These are phyloP conservation scores for Carcinoscorpius rotundicauda DNA, from an alignment of 1,140 invertebrate genomes.

Conservation along the genomic window DNA sequence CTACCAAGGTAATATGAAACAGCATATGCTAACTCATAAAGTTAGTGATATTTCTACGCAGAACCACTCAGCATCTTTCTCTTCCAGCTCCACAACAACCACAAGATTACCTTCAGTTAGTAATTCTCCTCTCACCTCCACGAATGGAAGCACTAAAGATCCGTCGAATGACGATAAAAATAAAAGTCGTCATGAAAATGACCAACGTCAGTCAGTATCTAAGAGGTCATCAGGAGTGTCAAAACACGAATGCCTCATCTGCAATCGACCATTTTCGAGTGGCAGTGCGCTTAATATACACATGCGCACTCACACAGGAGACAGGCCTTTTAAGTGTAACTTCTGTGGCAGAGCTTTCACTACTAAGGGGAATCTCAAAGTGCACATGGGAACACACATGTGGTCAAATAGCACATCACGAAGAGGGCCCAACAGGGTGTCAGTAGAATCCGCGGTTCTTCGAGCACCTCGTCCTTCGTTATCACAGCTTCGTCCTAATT, in stretches of 20 bases:
- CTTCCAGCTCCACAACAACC: neutral
- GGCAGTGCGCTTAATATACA: slow-evolving; percentile 25
- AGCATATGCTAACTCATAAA: slow-evolving; percentile 42
- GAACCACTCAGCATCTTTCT: slow-evolving; percentile 8
- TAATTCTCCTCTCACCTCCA: no score
- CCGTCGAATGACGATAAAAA: slow-evolving; percentile 7
- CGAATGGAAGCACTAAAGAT: neutral
- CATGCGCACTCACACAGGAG: slow-evolving; percentile 24
- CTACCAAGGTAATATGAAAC: slow-evolving; percentile 60
- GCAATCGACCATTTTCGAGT: slow-evolving; percentile 59
- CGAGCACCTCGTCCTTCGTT: slow-evolving; percentile 40
- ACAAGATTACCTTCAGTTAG: neutral
- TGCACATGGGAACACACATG: slow-evolving; percentile 96
- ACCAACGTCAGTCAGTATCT: slow-evolving; percentile 10
- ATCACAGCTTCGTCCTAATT: slow-evolving; percentile 55
- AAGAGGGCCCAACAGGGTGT: slow-evolving; percentile 78
- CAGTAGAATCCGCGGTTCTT: slow-evolving; percentile 67
- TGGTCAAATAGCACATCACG: slow-evolving; percentile 86
- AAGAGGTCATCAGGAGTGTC: slow-evolving; percentile 39
- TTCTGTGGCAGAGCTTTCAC: slow-evolving; percentile 60
- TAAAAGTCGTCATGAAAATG: slow-evolving; percentile 24
- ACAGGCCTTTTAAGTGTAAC: slow-evolving; percentile 29
- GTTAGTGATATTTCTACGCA: slow-evolving; percentile 17
- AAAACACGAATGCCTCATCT: slow-evolving; percentile 93
- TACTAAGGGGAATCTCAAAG: slow-evolving; percentile 92